These are phyloP conservation scores for Cathartes aura DNA, from an alignment of 2,113 vertebrate genomes.

Conservation along the genomic window DNA sequence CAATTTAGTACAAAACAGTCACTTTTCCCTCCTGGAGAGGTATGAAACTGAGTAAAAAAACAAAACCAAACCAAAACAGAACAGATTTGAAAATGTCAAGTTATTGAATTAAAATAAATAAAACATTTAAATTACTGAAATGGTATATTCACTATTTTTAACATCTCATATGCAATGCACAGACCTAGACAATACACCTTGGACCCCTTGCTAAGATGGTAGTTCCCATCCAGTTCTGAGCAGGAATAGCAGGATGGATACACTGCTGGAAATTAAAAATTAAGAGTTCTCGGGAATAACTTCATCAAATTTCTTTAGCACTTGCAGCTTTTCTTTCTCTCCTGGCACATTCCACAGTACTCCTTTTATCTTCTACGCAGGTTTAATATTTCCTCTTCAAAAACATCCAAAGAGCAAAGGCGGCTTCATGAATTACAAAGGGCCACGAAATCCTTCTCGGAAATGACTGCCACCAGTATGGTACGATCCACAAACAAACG, in stretches of 20 bases:
- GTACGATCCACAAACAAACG: accelerated
- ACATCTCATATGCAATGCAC: not conserved
- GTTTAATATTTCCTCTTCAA: not conserved
- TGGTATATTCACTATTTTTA: not conserved
- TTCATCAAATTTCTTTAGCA: not conserved
- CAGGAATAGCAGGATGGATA: not conserved
- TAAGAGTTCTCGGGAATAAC: not conserved
- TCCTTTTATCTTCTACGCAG: not conserved
- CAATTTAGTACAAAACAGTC: constrained; percentile 71
- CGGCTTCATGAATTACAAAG: not conserved
- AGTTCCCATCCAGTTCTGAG: not conserved
- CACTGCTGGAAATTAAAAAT: not conserved
- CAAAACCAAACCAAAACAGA: not conserved
- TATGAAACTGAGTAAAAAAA: not conserved
- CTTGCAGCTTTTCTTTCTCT: not conserved
- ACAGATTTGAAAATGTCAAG: not conserved
- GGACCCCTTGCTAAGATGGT: no score
- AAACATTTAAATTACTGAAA: constrained; percentile 58
- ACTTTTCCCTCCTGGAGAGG: constrained; percentile 29
- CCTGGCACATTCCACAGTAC: not conserved
- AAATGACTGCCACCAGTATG: not conserved
- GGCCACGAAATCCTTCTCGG: not conserved
- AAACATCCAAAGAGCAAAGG: not conserved
- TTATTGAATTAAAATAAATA: constrained; percentile 73
- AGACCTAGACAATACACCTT: not conserved